Percentiles rank a stretch among this genome's conserved stretches.
Evolutionary conservation across 1,140 invertebrate genomes (phyloP).

Genomic region (Sinonovacula constricta): DNA sequence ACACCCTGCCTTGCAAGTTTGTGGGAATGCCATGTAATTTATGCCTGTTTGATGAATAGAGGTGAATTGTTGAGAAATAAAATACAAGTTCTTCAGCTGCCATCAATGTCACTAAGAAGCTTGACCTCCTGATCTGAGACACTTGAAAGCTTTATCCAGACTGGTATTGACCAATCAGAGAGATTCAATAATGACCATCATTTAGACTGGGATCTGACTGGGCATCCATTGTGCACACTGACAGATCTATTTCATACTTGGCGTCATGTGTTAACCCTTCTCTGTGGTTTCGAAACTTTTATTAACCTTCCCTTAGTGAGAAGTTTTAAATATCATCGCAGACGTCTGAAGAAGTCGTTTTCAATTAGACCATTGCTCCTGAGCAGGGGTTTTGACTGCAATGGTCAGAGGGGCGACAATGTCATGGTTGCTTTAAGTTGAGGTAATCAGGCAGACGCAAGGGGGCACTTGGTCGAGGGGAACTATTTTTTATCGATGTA

Average conservation of each 20-base stretch:
- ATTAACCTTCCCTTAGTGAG: conserved; percentile 40
- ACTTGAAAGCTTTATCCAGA: conserved; percentile 38
- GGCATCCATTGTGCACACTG: conserved; percentile 27
- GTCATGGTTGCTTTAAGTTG: conserved; percentile 24
- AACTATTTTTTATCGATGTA: conserved; percentile 43
- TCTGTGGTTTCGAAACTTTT: conserved; percentile 38
- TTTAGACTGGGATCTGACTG: conserved; percentile 28
- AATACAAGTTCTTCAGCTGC: conserved; percentile 7
- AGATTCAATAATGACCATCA: conserved; percentile 43
- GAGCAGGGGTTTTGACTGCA: conserved; percentile 47
- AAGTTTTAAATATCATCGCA: conserved; percentile 14
- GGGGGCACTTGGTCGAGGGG: conserved; percentile 29
- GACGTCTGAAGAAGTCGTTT: conserved; percentile 27
- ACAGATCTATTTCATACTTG: conserved; percentile 52
- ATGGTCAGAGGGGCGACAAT: conserved; percentile 12
- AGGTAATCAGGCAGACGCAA: conserved; percentile 43
- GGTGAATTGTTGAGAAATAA: no score
- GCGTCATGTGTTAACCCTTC: conserved; percentile 46
- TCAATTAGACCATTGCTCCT: conserved; percentile 48
- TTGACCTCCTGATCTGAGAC: conserved; percentile 40
- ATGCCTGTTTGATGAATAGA: no score
- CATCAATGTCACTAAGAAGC: conserved; percentile 30
- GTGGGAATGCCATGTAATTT: no score
- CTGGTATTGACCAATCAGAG: conserved; percentile 48
- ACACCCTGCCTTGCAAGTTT: no score